Base-by-base conservation (phyloP, 2,797 vertebrate species). In the Threskiornis aethiopicus region DNA sequence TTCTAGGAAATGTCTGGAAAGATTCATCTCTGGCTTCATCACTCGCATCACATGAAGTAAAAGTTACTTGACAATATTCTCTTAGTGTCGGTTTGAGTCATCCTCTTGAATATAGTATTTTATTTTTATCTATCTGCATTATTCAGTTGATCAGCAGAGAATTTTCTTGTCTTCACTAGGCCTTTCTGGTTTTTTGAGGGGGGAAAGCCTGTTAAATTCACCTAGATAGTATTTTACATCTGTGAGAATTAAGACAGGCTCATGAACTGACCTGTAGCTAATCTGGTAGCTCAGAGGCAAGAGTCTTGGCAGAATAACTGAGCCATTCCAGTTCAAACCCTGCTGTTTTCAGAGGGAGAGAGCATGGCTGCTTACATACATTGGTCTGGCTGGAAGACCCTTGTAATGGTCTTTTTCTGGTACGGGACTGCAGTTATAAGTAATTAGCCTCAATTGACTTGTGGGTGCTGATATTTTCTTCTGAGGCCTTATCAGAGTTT, bases 281-380 rank as follows among this genome's bases (percentile, higher is more conserved):
- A 70, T 41, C 25, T 55, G 35, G 8, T 24, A 57, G 29, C 41
- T 87, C 25, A 57, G 59, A 72, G 71, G 13, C 10, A 77, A 77
- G 9, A 66, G 41, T 19, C 49, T 33, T 16, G 35, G 52, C 39
- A 76, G 76, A 70, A 47, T 13, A 84, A 71, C 24, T 10, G 41
- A 89, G 55, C 41, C 16, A 39, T 55, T 75, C 24, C 35, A 18
- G 46, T 54, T 49, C 31, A 75, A 58, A 84, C 14, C 13, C 42
- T 62, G 61, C 31, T 42, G 39, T 58, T 75, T 79, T 22, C 66
- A 52, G 17, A 22, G 26, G 12, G 4, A 42, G 41, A 70, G 19
- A 42, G 7, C 0, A 0, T 47, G 47, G 18, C 20, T 49, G 25
- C 54, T 78, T 22, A 18, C 1, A 0, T 29, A 33, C 7, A 13